Percentiles rank a stretch among this genome's conserved stretches.
These are phyloP conservation scores for Tympanuchus pallidicinctus DNA, from an alignment of 2,113 vertebrate genomes.

Conservation along the genomic window DNA sequence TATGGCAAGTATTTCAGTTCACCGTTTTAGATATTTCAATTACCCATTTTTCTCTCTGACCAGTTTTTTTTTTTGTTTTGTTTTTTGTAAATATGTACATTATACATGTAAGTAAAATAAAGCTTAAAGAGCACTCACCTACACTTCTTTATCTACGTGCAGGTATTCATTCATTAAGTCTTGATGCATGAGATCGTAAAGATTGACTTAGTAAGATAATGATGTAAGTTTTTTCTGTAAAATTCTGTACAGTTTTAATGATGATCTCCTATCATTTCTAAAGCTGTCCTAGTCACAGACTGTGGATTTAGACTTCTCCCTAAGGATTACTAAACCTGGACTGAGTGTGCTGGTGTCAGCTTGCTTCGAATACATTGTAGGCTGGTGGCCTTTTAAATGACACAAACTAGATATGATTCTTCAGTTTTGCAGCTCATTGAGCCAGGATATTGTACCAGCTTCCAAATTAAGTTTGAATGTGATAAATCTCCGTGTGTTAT, in stretches of 20 bases:
- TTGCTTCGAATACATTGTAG: neutral
- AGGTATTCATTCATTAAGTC: neutral
- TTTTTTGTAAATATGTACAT: neutral
- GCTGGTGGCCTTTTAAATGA: neutral
- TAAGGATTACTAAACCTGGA: neutral
- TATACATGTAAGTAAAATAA: neutral
- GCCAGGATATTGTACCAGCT: neutral
- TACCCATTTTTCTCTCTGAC: neutral
- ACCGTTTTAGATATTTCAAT: neutral
- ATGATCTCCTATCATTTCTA: neutral
- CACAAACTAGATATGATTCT: neutral
- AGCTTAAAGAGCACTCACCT: neutral
- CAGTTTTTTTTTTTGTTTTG: neutral
- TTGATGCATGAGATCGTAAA: neutral
- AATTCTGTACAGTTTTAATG: neutral
- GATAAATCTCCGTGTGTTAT: neutral
- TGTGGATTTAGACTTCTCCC: neutral
- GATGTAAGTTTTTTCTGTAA: neutral
- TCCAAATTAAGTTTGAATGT: neutral
- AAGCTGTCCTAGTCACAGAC: neutral
- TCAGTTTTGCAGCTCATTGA: neutral
- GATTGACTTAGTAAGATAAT: neutral
- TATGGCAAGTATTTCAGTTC: conserved; percentile 67
- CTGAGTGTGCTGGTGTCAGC: neutral
- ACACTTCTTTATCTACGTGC: neutral